Percentiles rank a stretch among this genome's conserved stretches.
Evolutionary conservation across 2,113 vertebrate species (phyloP).

Genomic region (Toxotes jaculatrix): DNA sequence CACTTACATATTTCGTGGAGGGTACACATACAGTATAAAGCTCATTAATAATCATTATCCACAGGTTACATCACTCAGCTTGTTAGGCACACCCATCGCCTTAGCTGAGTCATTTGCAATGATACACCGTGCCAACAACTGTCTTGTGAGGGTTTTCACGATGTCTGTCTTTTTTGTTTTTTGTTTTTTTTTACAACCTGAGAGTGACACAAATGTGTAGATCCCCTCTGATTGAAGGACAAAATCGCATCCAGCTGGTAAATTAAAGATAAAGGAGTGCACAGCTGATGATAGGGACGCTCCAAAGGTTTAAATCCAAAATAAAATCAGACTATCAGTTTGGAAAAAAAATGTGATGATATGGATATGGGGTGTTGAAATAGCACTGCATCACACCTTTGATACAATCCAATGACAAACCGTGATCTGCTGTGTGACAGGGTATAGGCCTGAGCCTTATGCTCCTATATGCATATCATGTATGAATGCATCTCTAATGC

Average conservation of each 20-base stretch:
- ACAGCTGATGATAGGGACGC: neutral
- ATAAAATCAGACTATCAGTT: neutral
- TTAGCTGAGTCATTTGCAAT: conserved; percentile 72
- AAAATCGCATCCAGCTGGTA: neutral
- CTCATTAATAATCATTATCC: conserved; percentile 78
- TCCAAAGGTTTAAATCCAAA: neutral
- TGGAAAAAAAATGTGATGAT: neutral
- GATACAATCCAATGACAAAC: neutral
- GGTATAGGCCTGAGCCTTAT: conserved; percentile 7
- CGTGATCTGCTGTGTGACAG: neutral
- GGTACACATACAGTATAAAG: conserved; percentile 51
- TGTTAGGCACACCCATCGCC: conserved; percentile 57
- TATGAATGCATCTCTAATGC: conserved; percentile 60
- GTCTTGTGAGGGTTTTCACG: conserved; percentile 29
- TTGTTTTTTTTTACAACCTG: conserved; percentile 16
- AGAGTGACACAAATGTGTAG: neutral
- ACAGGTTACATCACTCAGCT: conserved; percentile 72
- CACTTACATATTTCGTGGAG: conserved; percentile 57
- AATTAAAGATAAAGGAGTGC: conserved; percentile 9
- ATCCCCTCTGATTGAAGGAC: conserved; percentile 17
- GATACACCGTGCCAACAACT: conserved; percentile 27
- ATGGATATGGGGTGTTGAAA: neutral
- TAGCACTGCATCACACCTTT: conserved; percentile 1
- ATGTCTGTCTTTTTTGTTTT: conserved; percentile 15
- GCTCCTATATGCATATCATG: conserved; percentile 47